phyloP scores from a whole-genome alignment of 2,113 vertebrate genomes.

The Vimba vimba region DNA sequence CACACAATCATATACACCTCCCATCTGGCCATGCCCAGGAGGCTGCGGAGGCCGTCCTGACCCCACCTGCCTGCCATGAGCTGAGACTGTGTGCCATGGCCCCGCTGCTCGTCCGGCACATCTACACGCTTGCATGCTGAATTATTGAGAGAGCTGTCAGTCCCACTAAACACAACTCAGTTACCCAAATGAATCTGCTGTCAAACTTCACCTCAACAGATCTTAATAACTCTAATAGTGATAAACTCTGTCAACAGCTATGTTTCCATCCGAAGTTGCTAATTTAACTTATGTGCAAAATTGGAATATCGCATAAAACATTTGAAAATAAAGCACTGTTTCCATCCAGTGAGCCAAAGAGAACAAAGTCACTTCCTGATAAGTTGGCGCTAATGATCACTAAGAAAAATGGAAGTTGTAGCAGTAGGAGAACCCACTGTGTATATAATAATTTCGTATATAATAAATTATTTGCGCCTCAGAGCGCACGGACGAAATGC shows the following conservation, averaged over 20 bases:
- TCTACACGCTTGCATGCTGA: conserved; percentile 39
- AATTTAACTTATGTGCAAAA: no score
- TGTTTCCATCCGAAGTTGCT: no score
- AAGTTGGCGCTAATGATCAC: no score
- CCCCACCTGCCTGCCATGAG: conserved; percentile 22
- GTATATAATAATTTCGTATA: no score
- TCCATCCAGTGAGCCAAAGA: no score
- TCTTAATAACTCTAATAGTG: not conserved
- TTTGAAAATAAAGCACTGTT: no score
- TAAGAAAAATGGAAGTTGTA: no score
- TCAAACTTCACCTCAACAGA: conserved; percentile 2
- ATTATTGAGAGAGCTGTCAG: conserved; percentile 58
- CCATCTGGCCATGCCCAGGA: conserved; percentile 43
- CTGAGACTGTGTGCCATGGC: conserved; percentile 1
- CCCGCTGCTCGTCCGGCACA: conserved; percentile 21
- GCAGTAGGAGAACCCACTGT: no score
- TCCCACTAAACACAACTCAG: conserved; percentile 33
- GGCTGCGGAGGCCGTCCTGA: conserved; percentile 16
- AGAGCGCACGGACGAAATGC: no score
- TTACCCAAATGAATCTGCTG: not conserved
- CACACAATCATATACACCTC: conserved; percentile 11
- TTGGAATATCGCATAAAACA: no score
- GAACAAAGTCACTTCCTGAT: no score
- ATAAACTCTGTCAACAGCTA: not conserved
- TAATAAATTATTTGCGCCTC: no score